Percentiles rank a stretch among this genome's conserved stretches.
Evolutionary conservation across 1,140 invertebrate genomes (phyloP).

Genomic region (Marisa cornuarietis): DNA sequence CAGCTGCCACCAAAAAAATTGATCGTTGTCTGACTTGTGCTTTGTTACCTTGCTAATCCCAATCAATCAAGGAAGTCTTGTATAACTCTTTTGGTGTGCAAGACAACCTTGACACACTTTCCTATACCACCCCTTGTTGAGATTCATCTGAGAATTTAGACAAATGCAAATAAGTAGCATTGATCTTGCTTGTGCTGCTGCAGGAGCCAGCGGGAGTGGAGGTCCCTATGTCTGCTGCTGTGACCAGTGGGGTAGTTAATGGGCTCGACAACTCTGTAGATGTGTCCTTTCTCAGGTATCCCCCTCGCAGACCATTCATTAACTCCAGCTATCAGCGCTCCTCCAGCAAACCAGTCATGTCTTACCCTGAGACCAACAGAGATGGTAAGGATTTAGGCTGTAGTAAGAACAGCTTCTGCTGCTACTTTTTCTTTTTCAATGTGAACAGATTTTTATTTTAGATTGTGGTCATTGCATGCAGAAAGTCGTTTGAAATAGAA

Average conservation of each 20-base stretch:
- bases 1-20: no score
- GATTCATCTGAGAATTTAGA: no score
- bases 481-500: neutral
- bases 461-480: neutral
- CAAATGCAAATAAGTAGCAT: no score
- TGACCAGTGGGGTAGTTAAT: neutral
- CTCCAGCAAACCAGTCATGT: conserved; percentile 37
- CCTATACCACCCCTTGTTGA: no score
- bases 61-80: no score
- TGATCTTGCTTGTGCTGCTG: neutral
- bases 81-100: no score
- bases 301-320: conserved; percentile 52
- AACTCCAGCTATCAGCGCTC: conserved; percentile 46
- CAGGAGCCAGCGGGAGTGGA: conserved; percentile 12
- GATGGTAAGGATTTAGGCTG: conserved; percentile 36
- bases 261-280: conserved; percentile 18
- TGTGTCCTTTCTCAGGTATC: conserved; percentile 45
- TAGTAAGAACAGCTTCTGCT: neutral
- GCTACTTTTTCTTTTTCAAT: neutral
- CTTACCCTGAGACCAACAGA: conserved; percentile 54
- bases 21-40: no score
- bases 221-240: neutral
- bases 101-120: no score
- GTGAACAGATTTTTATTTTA: neutral
- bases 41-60: no score